phyloP scores from a whole-genome alignment of 2,888 invertebrate genomes.

The Hydraecia micacea region DNA sequence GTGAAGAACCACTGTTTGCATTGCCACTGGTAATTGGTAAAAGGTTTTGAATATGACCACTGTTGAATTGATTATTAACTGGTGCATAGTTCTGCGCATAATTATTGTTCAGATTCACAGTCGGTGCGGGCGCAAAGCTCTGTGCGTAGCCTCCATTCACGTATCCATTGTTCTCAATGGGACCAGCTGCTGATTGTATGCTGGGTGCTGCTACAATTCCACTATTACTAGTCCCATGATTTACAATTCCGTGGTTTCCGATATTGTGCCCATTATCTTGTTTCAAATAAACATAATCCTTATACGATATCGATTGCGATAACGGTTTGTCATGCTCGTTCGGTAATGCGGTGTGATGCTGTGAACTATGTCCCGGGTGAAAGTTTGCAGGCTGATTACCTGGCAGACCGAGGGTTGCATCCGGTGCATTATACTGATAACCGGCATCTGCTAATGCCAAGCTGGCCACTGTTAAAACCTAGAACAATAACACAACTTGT shows the following conservation, averaged over 20 bases:
- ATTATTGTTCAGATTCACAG: conserved; percentile 32
- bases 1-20: conserved; percentile 21
- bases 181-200: neutral
- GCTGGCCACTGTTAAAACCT: conserved; percentile 48
- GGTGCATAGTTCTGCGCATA: conserved; percentile 13
- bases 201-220: neutral
- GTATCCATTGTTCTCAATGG: conserved; percentile 25
- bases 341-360: neutral
- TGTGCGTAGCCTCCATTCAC: conserved; percentile 33
- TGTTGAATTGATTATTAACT: conserved; percentile 16
- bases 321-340: conserved; percentile 62
- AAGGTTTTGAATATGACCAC: conserved; percentile 5
- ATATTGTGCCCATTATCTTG: conserved; percentile 57
- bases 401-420: neutral
- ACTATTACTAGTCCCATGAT: conserved; percentile 3
- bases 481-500: conserved; percentile 50
- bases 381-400: conserved; percentile 10
- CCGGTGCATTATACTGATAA: conserved; percentile 54
- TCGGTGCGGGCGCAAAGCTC: neutral
- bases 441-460: conserved; percentile 51
- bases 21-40: conserved; percentile 21
- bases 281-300: conserved; percentile 69
- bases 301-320: conserved; percentile 68
- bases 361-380: conserved; percentile 1
- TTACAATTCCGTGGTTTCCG: conserved; percentile 7